These are phyloP conservation scores for Prionace glauca DNA, from an alignment of 2,797 vertebrate genomes.

Conservation along the genomic window DNA sequence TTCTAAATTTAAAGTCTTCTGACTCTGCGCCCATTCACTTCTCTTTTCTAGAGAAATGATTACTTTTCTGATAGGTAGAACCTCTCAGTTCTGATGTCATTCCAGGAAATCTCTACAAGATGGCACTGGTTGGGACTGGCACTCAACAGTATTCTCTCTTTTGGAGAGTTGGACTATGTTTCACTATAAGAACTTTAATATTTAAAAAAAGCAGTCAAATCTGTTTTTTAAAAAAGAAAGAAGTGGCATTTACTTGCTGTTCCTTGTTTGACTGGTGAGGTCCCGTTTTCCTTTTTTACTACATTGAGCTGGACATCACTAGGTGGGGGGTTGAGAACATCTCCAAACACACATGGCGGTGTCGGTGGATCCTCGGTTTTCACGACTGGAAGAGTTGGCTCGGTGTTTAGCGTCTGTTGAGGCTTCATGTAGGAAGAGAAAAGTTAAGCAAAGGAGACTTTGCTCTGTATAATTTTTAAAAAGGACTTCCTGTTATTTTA, in stretches of 20 bases:
- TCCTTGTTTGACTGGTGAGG: neutral
- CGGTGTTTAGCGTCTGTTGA: conserved; percentile 40
- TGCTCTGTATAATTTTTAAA: neutral
- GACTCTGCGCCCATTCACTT: neutral
- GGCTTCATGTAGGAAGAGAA: neutral
- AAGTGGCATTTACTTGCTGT: neutral
- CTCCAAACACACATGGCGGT: conserved; percentile 70
- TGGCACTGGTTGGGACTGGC: conserved; percentile 30
- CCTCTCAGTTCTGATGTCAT: neutral
- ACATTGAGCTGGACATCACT: conserved; percentile 64
- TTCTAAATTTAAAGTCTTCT: neutral
- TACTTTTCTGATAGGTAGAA: neutral
- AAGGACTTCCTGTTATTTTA: neutral
- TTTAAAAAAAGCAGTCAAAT: conserved; percentile 36
- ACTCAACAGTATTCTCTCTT: conserved; percentile 14
- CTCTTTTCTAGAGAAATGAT: neutral
- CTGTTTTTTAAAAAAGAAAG: neutral
- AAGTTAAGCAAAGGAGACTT: neutral
- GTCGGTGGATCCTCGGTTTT: conserved; percentile 72
- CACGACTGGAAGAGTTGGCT: conserved; percentile 52
- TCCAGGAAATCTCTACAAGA: neutral
- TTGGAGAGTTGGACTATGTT: neutral
- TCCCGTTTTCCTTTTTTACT: conserved; percentile 40
- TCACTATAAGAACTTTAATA: neutral
- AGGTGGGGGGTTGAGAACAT: conserved; percentile 62